Evolutionary conservation across 2,888 invertebrate genomes (phyloP).

Genomic region (Orgyia antiqua): DNA sequence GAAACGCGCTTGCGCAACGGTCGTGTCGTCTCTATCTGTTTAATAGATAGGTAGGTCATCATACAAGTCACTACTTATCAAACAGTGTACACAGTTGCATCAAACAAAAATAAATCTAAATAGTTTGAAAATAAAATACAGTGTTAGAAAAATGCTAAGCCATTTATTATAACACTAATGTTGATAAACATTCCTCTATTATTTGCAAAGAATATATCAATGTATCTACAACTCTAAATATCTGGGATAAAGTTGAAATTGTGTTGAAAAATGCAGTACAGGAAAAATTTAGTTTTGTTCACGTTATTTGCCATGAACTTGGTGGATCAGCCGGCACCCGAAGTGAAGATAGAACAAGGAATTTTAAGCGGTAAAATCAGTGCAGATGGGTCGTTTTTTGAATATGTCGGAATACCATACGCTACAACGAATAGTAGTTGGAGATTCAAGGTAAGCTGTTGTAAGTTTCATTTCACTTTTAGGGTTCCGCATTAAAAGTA

Average conservation of each 20-base stretch:
- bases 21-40: too few species aligned
- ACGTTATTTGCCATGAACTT: constrained; percentile 55
- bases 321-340: constrained; percentile 62
- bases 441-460: constrained; percentile 62
- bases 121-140: too few species aligned
- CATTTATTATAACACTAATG: too few species aligned
- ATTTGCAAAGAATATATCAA: too few species aligned
- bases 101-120: too few species aligned
- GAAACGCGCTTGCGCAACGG: constrained; percentile 24
- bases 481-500: background rate
- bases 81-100: too few species aligned
- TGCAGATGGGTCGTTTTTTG: constrained; percentile 53
- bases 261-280: constrained; percentile 38
- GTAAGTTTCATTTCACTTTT: too few species aligned
- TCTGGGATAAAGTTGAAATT: background rate
- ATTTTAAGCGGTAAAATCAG: constrained; percentile 58
- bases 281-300: constrained; percentile 51
- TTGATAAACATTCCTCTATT: too few species aligned
- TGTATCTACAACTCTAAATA: too few species aligned
- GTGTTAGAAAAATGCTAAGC: too few species aligned
- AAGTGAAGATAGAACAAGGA: constrained; percentile 58
- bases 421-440: constrained; percentile 48
- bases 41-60: too few species aligned
- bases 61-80: too few species aligned
- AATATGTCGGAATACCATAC: constrained; percentile 66